phyloP scores from a whole-genome alignment of 1,140 invertebrate species.

The Gryllus bimaculatus region DNA sequence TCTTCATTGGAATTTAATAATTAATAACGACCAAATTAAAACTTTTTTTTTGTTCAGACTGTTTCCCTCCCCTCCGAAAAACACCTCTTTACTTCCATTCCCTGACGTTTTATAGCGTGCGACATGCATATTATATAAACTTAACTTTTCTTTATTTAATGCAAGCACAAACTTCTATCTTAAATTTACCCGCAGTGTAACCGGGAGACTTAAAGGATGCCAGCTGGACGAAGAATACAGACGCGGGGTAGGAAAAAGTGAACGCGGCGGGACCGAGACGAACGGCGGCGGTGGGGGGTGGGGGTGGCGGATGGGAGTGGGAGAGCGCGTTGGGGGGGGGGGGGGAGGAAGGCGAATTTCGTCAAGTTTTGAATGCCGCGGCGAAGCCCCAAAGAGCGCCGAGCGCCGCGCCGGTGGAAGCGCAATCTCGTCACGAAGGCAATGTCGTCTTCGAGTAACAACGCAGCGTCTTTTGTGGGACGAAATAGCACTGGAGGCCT shows the following conservation, averaged over 20 bases:
- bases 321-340: not conserved
- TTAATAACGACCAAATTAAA: not conserved
- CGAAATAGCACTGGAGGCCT: not conserved
- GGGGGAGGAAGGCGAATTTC: not conserved
- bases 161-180: not conserved
- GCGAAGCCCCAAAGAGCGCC: not conserved
- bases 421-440: not conserved
- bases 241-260: not conserved
- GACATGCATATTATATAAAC: conserved; percentile 5
- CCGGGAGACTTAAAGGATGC: not conserved
- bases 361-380: not conserved
- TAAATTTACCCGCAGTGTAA: not conserved
- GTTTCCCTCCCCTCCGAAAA: not conserved
- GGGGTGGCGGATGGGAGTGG: not conserved
- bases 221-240: not conserved
- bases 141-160: not conserved
- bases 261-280: not conserved
- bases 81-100: not conserved
- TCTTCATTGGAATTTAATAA: not conserved
- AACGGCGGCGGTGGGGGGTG: not conserved
- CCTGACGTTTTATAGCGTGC: too few relatives aligned
- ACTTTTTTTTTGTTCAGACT: not conserved
- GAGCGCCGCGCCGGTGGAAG: not conserved
- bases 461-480: not conserved
- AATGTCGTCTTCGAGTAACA: not conserved